Base-by-base conservation (phyloP, 2,797 vertebrate genomes). In the Pogonophryne albipinna region DNA sequence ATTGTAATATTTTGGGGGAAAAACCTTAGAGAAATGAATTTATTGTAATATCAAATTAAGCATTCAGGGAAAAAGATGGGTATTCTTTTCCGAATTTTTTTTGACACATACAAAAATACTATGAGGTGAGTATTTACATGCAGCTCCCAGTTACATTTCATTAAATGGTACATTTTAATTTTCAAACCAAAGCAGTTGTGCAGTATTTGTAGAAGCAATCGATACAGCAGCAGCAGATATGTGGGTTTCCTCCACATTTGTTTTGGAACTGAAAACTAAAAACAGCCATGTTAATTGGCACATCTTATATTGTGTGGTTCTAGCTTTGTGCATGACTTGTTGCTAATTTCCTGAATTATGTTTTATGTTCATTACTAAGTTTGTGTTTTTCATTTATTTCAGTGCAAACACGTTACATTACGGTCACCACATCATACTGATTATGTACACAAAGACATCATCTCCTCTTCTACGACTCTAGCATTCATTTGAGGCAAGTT, bases 321-420 rank as follows among this genome's bases (percentile, higher is more conserved):
- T 41, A 62, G 47, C 50, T 78, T 60, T 61, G n/a, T 41, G 15
- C 46, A 58, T 61, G 42, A 71, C 59, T 76, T 70, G 77, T 70
- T 41, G 49, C 74, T 46, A 7, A 27, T 49, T 63, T 88, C 85
- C 88, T 91, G 87, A 87, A 89, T 82, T 42, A 13, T 53, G 56
- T 47, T 55, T 53, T 4, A 47, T 50, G 44, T 60, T 83, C 52
- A 76, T 91, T 92, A 91, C 91, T 92, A 92, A 92, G 89, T 71
- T 78, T 68, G 51, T 63, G 61, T 87, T 71, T 69, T 67, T 66
- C 56, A 16, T 60, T 60, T 55, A 89, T 86, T 31, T 63, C 66
- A 78, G 85, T 79, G 80, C 85, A 84, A 78, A 55, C 72, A 42
- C 74, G 62, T 67, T 55, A 47, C 59, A 49, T 79, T 51, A 62